Evolutionary conservation across 2,888 invertebrate species (phyloP).

Genomic region (Melieria omissa): DNA sequence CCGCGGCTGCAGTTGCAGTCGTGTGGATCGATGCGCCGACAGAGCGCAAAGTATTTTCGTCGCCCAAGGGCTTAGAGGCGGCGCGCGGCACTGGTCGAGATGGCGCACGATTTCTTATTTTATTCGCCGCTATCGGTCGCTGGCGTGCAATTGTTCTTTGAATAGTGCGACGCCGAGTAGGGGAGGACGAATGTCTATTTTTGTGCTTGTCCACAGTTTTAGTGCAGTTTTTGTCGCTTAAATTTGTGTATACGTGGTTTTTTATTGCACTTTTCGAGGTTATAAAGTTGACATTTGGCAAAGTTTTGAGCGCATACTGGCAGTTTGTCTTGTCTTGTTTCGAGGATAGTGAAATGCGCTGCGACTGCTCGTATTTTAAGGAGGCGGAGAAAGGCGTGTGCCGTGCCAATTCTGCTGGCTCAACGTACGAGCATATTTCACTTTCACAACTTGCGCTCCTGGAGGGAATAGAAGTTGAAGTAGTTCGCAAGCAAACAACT

Average conservation of each 20-base stretch:
- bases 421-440: too few relatives aligned
- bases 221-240: slow-evolving; percentile 15
- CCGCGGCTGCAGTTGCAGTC: neutral
- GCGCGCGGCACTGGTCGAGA: too few relatives aligned
- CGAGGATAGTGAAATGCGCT: too few relatives aligned
- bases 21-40: neutral
- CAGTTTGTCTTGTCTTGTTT: too few relatives aligned
- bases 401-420: too few relatives aligned
- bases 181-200: slow-evolving; percentile 1
- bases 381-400: too few relatives aligned
- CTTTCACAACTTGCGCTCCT: too few relatives aligned
- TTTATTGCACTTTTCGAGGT: neutral
- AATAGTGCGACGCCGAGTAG: neutral
- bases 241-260: neutral
- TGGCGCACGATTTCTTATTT: too few relatives aligned
- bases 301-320: slow-evolving; percentile 18
- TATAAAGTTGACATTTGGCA: slow-evolving; percentile 5
- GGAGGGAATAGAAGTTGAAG: too few relatives aligned
- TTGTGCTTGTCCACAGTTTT: slow-evolving; percentile 12
- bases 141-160: slow-evolving; percentile 6
- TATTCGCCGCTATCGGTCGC: slow-evolving; percentile 8
- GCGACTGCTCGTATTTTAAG: too few relatives aligned
- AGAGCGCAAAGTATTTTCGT: neutral
- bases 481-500: too few relatives aligned
- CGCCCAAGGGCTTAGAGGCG: too few relatives aligned